phyloP scores from a whole-genome alignment of 2,888 invertebrate genomes.

The Athalia circularis region DNA sequence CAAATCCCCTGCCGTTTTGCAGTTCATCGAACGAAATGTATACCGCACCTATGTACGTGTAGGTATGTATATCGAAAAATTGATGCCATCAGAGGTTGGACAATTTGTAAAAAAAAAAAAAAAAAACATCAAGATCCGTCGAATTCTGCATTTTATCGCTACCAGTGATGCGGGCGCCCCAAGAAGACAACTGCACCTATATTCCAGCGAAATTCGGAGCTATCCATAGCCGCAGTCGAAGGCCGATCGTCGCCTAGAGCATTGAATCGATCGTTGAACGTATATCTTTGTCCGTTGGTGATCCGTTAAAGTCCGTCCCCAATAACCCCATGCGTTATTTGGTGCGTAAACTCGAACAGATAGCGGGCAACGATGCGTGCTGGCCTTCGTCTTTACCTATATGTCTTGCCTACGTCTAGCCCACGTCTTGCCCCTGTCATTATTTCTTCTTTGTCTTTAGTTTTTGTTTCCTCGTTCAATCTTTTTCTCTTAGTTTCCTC shows the following conservation, averaged over 20 bases:
- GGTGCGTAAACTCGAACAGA: constrained; percentile 28
- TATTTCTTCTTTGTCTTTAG: neutral
- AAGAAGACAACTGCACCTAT: too few species aligned
- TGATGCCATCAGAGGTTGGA: too few species aligned
- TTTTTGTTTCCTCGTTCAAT: neutral
- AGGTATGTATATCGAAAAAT: too few species aligned
- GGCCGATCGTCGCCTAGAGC: neutral
- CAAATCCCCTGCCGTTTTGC: too few species aligned
- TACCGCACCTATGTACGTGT: too few species aligned
- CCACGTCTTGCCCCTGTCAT: constrained; percentile 7
- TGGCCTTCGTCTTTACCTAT: constrained; percentile 20
- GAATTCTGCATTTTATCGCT: too few species aligned
- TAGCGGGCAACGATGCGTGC: constrained; percentile 29
- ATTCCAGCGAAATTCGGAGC: too few species aligned
- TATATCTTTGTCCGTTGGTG: constrained; percentile 10
- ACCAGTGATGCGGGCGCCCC: too few species aligned
- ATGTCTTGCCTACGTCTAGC: constrained; percentile 16
- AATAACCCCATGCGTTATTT: constrained; percentile 6
- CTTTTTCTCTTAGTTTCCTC: neutral
- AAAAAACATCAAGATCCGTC: too few species aligned
- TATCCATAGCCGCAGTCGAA: neutral
- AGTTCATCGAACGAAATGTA: too few species aligned
- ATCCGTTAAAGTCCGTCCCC: constrained; percentile 13
- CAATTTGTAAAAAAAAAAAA: too few species aligned
- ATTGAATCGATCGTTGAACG: neutral